Conservation (phyloP, 2,888 invertebrate genomes). For the Leptopilina myrica region DNA sequence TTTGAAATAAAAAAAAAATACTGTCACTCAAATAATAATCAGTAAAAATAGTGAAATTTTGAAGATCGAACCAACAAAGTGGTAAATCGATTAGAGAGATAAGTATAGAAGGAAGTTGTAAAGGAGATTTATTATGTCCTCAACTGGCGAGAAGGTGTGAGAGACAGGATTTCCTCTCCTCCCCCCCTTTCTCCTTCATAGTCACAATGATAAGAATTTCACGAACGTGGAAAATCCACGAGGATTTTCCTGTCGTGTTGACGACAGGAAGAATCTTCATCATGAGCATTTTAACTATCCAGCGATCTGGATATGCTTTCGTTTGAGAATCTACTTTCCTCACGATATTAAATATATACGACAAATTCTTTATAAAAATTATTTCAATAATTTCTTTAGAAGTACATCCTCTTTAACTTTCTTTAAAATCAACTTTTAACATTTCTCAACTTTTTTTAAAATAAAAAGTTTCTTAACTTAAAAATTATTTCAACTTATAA, state of each 20-base stretch:
- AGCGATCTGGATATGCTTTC: conserved; percentile 23
- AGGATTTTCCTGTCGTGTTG: conserved; percentile 62
- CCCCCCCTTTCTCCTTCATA: conserved; percentile 46
- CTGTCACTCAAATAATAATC: conserved; percentile 7
- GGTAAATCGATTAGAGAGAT: conserved; percentile 36
- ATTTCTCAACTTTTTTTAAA: no score
- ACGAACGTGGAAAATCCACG: conserved; percentile 57
- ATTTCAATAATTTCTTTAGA: no score
- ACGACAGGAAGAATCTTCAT: conserved; percentile 49
- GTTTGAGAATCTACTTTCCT: neutral
- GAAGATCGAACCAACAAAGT: conserved; percentile 15
- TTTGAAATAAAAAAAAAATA: neutral
- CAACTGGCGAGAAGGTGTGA: conserved; percentile 19
- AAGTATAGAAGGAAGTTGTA: conserved; percentile 23
- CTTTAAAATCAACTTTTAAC: no score
- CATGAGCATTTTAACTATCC: conserved; percentile 22
- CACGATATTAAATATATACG: neutral
- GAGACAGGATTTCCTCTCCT: conserved; percentile 41
- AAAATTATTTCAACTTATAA: no score
- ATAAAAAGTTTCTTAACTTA: no score
- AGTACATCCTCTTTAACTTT: no score
- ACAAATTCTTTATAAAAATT: no score
- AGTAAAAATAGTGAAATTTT: conserved; percentile 15
- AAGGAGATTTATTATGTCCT: conserved; percentile 54
- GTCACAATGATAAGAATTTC: conserved; percentile 61